Base-by-base conservation (phyloP, 1,140 invertebrate genomes). In the Leptinotarsa texana region DNA sequence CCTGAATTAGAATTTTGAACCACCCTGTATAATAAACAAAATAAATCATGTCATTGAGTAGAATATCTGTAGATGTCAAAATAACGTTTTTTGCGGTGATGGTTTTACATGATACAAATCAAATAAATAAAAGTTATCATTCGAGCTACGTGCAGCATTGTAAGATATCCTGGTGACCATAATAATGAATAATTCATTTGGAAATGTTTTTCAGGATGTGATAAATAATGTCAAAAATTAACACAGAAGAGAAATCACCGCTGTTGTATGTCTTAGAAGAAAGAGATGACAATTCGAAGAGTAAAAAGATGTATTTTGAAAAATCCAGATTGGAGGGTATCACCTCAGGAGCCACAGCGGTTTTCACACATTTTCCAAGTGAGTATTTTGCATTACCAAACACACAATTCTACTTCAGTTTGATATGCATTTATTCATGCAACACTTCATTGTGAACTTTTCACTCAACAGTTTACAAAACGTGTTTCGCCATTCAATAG, bases 281-380 rank as follows among this genome's bases (percentile, higher is more conserved):
- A 11, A 73, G 77, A 2, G 67, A 68, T 42, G 65, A 75, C 65
- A 27, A 72, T 63, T 63, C 78, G 18, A 75, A 75, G 48, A 75
- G 61, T 21, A 75, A 78, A 62, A 80, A 78, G 63, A 72, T 68
- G 48, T 73, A 76, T 63, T 78, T 79, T 65, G 77, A 75, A 4
- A 77, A 74, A 71, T 72, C 74, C 17, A 73, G 79, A 67, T 72
- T 81, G 13, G 69, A 78, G 51, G 80, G 79, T 21, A 81, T 83
- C 49, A 78, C 75, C 18, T 77, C 78, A 2, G 82, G 82, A 13
- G 82, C 81, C 61, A 77, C 77, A 3, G 63, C 79, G 2, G 78
- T 83, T 24, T 79, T 83, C 24, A 82, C 80, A 13, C 77, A 83
- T 57, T 83, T 81, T 73, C 81, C 82, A 77, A 81, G 82, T 83